A percentile compares a stretch with the other conserved stretches of the same genome.
Evolutionary conservation across 64 coral and sea anemone genomes (phyloP).

Genomic region (Porites australiensis): DNA sequence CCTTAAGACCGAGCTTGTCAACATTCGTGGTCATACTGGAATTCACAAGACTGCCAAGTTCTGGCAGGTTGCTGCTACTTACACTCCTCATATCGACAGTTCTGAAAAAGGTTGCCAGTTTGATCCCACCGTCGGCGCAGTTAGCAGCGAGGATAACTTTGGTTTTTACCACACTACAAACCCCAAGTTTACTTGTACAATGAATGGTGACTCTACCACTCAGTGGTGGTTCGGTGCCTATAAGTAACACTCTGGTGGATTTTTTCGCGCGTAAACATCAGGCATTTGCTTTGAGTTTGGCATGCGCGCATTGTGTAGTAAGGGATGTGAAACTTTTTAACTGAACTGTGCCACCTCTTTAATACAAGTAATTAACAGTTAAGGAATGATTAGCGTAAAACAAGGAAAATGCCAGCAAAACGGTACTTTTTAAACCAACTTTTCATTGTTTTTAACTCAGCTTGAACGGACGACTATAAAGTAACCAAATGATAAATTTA

Average conservation of each 20-base stretch:
- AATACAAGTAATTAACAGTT: no score
- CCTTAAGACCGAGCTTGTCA: constrained; percentile 62
- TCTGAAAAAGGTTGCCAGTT: not conserved
- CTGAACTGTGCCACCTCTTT: no score
- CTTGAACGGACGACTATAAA: no score
- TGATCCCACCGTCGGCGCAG: not conserved
- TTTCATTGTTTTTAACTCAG: no score
- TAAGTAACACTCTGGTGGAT: not conserved
- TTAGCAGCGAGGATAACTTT: constrained; percentile 55
- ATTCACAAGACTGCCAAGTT: constrained; percentile 11
- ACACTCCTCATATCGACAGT: constrained; percentile 56
- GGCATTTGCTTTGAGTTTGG: no score
- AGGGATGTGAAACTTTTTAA: no score
- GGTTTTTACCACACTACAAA: constrained; percentile 35
- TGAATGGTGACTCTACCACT: constrained; percentile 18
- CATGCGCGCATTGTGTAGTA: no score
- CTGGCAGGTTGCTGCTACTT: constrained; percentile 8
- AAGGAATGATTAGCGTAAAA: no score
- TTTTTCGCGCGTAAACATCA: no score
- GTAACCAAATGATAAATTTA: no score
- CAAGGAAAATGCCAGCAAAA: no score
- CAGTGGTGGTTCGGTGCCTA: constrained; percentile 70
- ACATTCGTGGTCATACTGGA: constrained; percentile 60
- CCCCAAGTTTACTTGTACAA: constrained; percentile 56
- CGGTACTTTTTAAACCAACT: no score